Percentiles rank a stretch among this genome's conserved stretches.
These are phyloP conservation scores for Drosophila paracracens DNA, from an alignment of 2,888 invertebrate species.

Conservation along the genomic window DNA sequence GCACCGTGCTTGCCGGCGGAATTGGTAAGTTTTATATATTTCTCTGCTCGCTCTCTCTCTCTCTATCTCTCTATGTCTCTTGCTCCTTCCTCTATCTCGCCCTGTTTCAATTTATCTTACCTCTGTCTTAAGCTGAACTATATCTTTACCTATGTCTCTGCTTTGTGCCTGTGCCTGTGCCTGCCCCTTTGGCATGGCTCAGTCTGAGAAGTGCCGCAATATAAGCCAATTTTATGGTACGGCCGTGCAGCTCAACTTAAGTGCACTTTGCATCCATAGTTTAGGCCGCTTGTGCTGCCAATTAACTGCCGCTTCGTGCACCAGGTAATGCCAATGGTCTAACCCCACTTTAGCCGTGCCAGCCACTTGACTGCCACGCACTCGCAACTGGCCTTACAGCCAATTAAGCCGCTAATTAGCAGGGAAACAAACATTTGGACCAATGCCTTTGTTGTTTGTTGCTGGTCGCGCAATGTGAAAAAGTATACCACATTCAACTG, in stretches of 20 bases:
- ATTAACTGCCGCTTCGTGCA: slow-evolving; percentile 51
- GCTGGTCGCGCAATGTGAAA: slow-evolving; percentile 37
- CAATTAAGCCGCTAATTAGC: slow-evolving; percentile 80
- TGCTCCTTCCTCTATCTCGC: neutral
- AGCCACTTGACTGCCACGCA: slow-evolving; percentile 26
- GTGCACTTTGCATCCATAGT: slow-evolving; percentile 65
- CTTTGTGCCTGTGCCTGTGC: slow-evolving; percentile 12
- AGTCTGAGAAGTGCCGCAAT: slow-evolving; percentile 8
- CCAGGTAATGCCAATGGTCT: slow-evolving; percentile 39
- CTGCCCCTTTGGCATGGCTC: slow-evolving; percentile 11
- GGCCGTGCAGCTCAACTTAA: slow-evolving; percentile 55
- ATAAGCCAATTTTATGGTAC: slow-evolving; percentile 58
- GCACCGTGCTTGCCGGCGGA: slow-evolving; percentile 84
- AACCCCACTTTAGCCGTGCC: slow-evolving; percentile 53
- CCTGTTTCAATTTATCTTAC: slow-evolving; percentile 24
- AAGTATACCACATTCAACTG: slow-evolving; percentile 40
- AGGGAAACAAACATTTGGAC: slow-evolving; percentile 67
- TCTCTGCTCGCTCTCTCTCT: slow-evolving; percentile 15
- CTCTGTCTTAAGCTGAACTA: slow-evolving; percentile 10
- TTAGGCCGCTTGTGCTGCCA: slow-evolving; percentile 44
- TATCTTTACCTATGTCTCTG: slow-evolving; percentile 11
- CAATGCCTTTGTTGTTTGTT: slow-evolving; percentile 38
- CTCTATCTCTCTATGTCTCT: neutral
- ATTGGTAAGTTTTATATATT: slow-evolving; percentile 83
- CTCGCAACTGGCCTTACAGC: slow-evolving; percentile 58